Evolutionary conservation across 1,140 invertebrate species (phyloP), one percentile per base, ranked within the genome.

Genomic region (Aphis gossypii): DNA sequence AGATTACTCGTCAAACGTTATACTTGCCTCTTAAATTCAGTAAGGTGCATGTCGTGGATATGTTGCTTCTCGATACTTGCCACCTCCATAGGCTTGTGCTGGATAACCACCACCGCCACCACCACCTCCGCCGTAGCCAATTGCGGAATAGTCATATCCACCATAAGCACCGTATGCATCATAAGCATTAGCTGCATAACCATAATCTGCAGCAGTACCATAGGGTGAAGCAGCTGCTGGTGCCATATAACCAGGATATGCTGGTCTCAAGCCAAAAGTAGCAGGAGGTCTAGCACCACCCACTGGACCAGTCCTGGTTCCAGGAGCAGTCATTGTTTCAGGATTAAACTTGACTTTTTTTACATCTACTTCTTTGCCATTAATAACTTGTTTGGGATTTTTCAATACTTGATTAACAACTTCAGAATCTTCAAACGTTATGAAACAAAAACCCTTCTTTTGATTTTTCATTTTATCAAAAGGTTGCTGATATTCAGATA

Each of bases 391-490:
- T 94, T 96, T 96, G 1, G 96, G 96, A 56, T 96, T 96, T 94
- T 96, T 96, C 38, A 97, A 95, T n/a, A 97, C 95, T 93, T 96
- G 96, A 94, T 96, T 96, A 14, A 96, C 96, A 4, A 96, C 96
- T 88, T 96, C 96, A 94, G 96, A 96, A 11, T 96, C 96, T 87
- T 97, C 96, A 94, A 97, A 97, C 1, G 96, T 97, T 68, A 97
- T 96, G 94, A 97, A 97, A 94, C 96, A 97, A 94, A 97, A 97
- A 11, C 96, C 96, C 94, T 97, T 96, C 54, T 96, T 95, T 91
- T 97, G 96, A 94, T 97, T 97, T 94, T 97, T 97, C 94, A 96
- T 95, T 94, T 97, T 97, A 95, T 97, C 97, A 94, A 96, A 97
- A n/a, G 97, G 97, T n/a, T 96, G 95, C 94, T 97, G 97, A 35